Conservation (phyloP, 30 jellyfish, hydroid and myxozoan species). For the Sanderia malayensis region DNA sequence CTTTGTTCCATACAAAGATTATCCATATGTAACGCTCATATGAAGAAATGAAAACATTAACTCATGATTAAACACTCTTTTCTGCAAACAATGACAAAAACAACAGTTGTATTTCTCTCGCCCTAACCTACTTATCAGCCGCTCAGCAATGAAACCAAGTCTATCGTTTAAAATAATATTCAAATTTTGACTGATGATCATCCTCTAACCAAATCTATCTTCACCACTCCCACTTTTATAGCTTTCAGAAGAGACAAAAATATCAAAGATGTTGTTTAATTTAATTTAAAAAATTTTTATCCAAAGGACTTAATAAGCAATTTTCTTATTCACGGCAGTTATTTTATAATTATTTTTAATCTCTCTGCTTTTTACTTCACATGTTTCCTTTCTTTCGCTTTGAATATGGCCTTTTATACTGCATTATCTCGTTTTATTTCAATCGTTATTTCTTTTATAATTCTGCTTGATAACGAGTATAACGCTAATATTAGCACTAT, state of each 20-base stretch:
- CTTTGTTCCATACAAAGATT: neutral
- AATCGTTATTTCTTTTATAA: no score
- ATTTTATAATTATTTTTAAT: no score
- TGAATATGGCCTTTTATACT: no score
- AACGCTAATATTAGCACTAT: no score
- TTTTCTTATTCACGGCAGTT: no score
- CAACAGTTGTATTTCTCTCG: neutral
- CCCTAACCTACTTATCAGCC: conserved; percentile 20
- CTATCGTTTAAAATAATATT: neutral
- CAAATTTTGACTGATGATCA: neutral
- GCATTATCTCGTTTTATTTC: no score
- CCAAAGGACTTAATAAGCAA: no score
- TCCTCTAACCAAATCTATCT: neutral
- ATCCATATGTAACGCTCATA: neutral
- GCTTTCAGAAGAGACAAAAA: neutral
- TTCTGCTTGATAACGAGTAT: no score
- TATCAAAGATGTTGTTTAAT: neutral
- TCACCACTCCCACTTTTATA: neutral
- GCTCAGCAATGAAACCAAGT: conserved; percentile 5
- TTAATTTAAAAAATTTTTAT: no score
- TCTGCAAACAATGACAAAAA: neutral
- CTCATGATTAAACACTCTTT: neutral
- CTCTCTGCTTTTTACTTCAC: no score
- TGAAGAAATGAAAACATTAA: neutral
- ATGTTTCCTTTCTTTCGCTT: no score